Conservation (phyloP, 2,888 invertebrate genomes). For the Drosophila mimica region DNA sequence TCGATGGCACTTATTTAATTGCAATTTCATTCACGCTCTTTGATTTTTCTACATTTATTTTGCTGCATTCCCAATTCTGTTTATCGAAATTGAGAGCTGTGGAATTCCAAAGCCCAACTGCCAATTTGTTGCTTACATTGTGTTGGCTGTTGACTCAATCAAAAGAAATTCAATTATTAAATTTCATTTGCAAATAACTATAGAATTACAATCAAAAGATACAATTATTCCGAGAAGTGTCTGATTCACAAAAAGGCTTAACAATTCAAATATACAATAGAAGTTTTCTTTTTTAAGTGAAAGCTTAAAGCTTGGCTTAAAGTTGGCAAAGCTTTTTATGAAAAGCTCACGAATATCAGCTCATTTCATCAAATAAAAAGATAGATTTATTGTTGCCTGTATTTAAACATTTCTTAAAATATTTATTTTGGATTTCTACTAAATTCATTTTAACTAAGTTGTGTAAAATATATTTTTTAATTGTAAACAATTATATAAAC, state of each 20-base stretch:
- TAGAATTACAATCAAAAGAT: neutral
- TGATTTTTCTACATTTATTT: neutral
- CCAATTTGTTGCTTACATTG: too few species aligned
- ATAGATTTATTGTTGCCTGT: neutral
- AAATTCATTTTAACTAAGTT: neutral
- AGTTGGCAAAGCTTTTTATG: neutral
- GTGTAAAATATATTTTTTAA: neutral
- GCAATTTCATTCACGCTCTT: constrained; percentile 1
- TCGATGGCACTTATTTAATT: constrained; percentile 18
- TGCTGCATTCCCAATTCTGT: neutral
- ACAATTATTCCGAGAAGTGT: neutral
- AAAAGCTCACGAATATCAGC: neutral
- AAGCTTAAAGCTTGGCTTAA: neutral
- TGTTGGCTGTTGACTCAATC: constrained; percentile 9
- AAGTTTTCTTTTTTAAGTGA: neutral
- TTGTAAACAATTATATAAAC: neutral
- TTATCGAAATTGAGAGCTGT: constrained; percentile 9
- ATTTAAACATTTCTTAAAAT: neutral
- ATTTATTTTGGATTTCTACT: neutral
- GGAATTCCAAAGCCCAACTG: too few species aligned
- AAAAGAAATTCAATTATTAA: constrained; percentile 11
- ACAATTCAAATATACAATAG: neutral
- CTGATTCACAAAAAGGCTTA: neutral
- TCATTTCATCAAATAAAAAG: neutral
- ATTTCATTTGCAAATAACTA: constrained; percentile 10